phyloP scores from a whole-genome alignment of 2,888 invertebrate species.

The Volucella inanis region DNA sequence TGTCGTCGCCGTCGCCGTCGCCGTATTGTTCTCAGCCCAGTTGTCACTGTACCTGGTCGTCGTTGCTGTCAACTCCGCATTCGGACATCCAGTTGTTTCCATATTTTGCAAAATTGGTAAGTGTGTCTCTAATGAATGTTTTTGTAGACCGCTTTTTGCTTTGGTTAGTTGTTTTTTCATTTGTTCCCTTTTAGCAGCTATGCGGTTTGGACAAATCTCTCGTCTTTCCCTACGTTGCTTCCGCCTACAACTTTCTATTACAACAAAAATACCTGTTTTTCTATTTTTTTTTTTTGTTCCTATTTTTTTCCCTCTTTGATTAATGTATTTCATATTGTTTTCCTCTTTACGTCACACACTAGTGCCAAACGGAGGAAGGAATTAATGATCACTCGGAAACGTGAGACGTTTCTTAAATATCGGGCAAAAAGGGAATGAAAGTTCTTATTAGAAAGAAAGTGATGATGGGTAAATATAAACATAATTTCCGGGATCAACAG shows the following conservation, averaged over 20 bases:
- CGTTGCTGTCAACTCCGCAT: slow-evolving; percentile 51
- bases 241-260: slow-evolving; percentile 73
- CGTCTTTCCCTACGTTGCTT: slow-evolving; percentile 55
- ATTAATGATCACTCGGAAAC: background rate
- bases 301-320: slow-evolving; percentile 48
- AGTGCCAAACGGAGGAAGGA: slow-evolving; percentile 36
- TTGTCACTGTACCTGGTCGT: background rate
- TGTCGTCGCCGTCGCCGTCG: no score
- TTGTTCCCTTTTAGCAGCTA: slow-evolving; percentile 8
- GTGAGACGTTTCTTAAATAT: background rate
- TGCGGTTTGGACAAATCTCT: slow-evolving; percentile 53
- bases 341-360: slow-evolving; percentile 49
- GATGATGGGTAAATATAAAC: no score
- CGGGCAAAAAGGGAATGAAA: background rate
- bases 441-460: slow-evolving; percentile 21
- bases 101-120: slow-evolving; percentile 71
- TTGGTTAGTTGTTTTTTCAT: slow-evolving; percentile 6
- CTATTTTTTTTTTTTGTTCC: slow-evolving; percentile 53
- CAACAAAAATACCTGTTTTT: slow-evolving; percentile 71
- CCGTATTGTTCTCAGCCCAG: no score
- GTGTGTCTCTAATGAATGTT: slow-evolving; percentile 31
- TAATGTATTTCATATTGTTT: slow-evolving; percentile 62
- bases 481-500: no score
- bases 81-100: slow-evolving; percentile 68
- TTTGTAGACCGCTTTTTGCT: background rate